Evolutionary conservation across 1,140 invertebrate genomes (phyloP), one percentile per base, ranked within the genome.

Genomic region (Scaptomyza hsui): DNA sequence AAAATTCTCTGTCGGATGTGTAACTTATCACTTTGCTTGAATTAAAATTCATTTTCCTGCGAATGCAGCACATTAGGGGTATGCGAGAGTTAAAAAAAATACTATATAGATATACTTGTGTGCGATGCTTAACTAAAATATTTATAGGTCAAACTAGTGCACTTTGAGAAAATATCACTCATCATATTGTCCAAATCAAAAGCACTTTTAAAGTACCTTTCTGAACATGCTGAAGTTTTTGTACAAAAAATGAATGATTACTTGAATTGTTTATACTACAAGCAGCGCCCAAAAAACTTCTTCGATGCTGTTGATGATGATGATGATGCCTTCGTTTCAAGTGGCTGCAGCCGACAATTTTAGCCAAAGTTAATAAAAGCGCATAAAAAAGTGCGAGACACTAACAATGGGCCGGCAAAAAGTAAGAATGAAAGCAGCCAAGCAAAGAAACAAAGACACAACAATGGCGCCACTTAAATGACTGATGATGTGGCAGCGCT

Each of bases 341-440:
- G 81, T 86, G 81, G 81, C 79, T 60, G 47, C 67, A 52, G 55
- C 76, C 76, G 26, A 72, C 74, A 69, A 69, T 86, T 88, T 29
- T 82, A 78, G 71, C 78, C 78, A 88, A 88, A 89, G 78, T 72
- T 82, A 88, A 88, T 88, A 88, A 88, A 86, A 86, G 82, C 77
- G 70, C 77, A 86, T 86, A 81, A 78, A 81, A 77, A 53, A 60
- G 60, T 45, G 60, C 55, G 56, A 76, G 69, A 67, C 69, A 57
- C 60, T 74, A 78, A 86, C 82, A 86, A 86, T 86, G 73, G 71
- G 42, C 78, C 44, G 41, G 24, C 62, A 53, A 45, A 59, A 48
- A 49, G 26, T 37, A n/a, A 37, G 32, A 37, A 37, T 37, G 51
- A 44, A 53, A 48, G 59, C 29, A 24, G 19, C 15, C 49, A 21